Base-by-base conservation (phyloP, 2,797 vertebrate genomes). In the Crenuchus spilurus region DNA sequence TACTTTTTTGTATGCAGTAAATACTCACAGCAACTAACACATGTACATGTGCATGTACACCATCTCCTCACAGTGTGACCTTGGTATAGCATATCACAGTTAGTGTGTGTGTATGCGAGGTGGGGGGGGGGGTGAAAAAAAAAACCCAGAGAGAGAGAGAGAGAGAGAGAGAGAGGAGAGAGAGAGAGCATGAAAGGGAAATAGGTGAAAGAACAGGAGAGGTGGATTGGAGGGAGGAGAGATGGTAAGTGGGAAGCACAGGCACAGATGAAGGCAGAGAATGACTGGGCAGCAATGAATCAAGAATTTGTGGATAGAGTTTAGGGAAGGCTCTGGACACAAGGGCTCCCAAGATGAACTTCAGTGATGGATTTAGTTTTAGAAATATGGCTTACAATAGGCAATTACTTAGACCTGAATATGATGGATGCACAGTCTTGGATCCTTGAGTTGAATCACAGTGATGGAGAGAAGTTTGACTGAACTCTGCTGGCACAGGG, bases 51-150 rank as follows among this genome's bases (percentile, higher is more conserved):
- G 3, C 4, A 48, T 5, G 35, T 39, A 79, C 46, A 67, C 52
- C 49, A 52, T 35, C 52, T 86, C 79, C 83, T 80, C 82, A 82
- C 81, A 85, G 84, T 76, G 83, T 92, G 89, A 93, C 92, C 91
- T 93, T 93, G 90, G 81, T 84, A 65, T 52, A 83, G 61, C 35
- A 54, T 75, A 63, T 71, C 57, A 64, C 46, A 49, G 54, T 44
- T 67, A 74, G 52, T 57, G 65, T 58, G 74, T 69, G 58, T 77
- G 79, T 84, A 78, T 80, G 70, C 69, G 48, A 26, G 55, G 46
- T 8, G 26, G 52, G 16, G 46, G 41, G 22, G 26, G 8, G 37
- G 49, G 39, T 22, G 28, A 35, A 31, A 6, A 8, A 37, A 44
- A 5, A 14, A 30, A 13, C 16, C 41, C n/a, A 35, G 16, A 30